Evolutionary conservation across 1,140 invertebrate species (phyloP).

Genomic region (Anthonomus grandis): DNA sequence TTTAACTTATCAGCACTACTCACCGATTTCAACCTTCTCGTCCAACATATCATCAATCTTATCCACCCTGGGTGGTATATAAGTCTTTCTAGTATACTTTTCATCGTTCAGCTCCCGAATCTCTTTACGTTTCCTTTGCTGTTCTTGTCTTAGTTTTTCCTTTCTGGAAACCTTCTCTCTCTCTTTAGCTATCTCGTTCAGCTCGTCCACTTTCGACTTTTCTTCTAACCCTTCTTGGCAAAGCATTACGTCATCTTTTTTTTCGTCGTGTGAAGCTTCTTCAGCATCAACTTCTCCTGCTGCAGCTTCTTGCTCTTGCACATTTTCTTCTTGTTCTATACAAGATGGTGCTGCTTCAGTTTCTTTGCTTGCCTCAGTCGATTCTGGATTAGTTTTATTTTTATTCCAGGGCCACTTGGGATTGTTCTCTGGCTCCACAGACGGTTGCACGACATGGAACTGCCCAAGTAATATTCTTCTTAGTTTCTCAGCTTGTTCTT

Average conservation of each 20-base stretch:
- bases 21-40: constrained; percentile 5
- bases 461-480: too few species aligned
- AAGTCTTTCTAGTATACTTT: not conserved
- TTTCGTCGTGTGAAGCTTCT: too few species aligned
- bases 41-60: constrained; percentile 4
- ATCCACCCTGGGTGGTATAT: not conserved
- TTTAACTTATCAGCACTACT: too few species aligned
- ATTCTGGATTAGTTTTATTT: too few species aligned
- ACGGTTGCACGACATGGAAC: not conserved
- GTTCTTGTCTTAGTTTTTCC: not conserved
- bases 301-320: too few species aligned
- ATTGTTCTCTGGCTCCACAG: not conserved
- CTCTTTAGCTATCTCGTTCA: not conserved
- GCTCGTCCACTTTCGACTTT: not conserved
- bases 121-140: not conserved
- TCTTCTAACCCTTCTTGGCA: not conserved
- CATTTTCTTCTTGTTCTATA: not conserved
- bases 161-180: not conserved
- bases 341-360: not conserved
- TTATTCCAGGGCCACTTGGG: not conserved
- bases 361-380: too few species aligned
- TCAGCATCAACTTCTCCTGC: not conserved
- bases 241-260: too few species aligned
- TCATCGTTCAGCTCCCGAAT: not conserved
- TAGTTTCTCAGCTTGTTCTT: too few species aligned